Evolutionary conservation across 2,888 invertebrate genomes (phyloP).

Genomic region (Napeogenes inachia): DNA sequence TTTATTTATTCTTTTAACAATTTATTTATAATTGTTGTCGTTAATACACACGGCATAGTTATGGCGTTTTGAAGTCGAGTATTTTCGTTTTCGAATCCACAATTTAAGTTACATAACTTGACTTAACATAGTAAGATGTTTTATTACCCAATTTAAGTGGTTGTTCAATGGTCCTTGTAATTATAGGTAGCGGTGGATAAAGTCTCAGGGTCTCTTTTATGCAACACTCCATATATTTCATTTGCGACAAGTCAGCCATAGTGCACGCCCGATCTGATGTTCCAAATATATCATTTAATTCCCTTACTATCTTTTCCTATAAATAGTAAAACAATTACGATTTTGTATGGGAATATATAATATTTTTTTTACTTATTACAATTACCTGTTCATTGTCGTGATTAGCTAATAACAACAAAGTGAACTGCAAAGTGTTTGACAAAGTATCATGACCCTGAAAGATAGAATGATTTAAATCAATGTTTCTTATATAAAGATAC

Average conservation of each 20-base stretch:
- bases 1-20: neutral
- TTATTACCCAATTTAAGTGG: conserved; percentile 71
- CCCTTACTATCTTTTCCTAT: conserved; percentile 60
- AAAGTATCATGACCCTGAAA: conserved; percentile 74
- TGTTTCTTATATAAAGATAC: neutral
- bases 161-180: conserved; percentile 70
- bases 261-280: conserved; percentile 60
- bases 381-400: conserved; percentile 48
- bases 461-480: neutral
- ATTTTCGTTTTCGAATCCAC: no score
- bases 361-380: no score
- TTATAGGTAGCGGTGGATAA: conserved; percentile 78
- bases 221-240: conserved; percentile 80
- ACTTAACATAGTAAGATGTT: no score
- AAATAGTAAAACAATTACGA: conserved; percentile 12
- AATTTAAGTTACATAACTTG: no score
- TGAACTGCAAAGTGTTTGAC: conserved; percentile 57
- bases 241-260: conserved; percentile 70
- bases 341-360: neutral
- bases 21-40: neutral
- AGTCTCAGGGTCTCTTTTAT: conserved; percentile 79
- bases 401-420: conserved; percentile 65
- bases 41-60: neutral
- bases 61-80: neutral
- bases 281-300: conserved; percentile 67